Evolutionary conservation across 1,140 invertebrate genomes (phyloP).

Genomic region (Drosophila suzukii): DNA sequence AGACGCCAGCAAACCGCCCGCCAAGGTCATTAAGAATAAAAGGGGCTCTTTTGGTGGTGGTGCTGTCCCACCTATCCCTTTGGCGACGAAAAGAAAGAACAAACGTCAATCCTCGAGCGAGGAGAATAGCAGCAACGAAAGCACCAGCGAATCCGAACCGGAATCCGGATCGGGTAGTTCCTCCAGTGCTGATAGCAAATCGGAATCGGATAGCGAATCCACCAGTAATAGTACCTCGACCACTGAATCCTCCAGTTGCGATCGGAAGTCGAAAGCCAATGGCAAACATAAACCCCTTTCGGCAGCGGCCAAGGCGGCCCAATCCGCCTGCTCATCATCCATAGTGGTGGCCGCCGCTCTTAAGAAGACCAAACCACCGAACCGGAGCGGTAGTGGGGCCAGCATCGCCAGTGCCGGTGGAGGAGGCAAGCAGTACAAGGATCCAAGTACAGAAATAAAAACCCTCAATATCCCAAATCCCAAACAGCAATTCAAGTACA

Average conservation of each 20-base stretch:
- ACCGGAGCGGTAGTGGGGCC: slow-evolving; percentile 39
- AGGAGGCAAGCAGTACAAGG: slow-evolving; percentile 76
- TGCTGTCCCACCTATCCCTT: slow-evolving; percentile 11
- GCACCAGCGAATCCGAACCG: not conserved
- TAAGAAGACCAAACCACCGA: slow-evolving; percentile 61
- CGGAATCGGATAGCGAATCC: slow-evolving; percentile 40
- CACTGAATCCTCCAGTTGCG: slow-evolving; percentile 13
- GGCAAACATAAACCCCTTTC: slow-evolving; percentile 45
- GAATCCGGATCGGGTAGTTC: slow-evolving; percentile 22
- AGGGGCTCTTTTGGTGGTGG: not conserved
- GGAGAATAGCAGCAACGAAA: slow-evolving; percentile 18
- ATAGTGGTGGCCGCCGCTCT: slow-evolving; percentile 51
- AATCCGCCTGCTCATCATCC: slow-evolving; percentile 48
- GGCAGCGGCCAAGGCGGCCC: slow-evolving; percentile 35
- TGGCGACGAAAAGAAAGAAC: slow-evolving; percentile 10
- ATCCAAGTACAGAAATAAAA: slow-evolving; percentile 76
- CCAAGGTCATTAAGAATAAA: slow-evolving; percentile 35
- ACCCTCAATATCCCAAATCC: not conserved
- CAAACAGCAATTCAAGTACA: not conserved
- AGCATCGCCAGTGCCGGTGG: slow-evolving; percentile 24
- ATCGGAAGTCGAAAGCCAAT: slow-evolving; percentile 38
- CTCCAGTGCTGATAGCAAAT: slow-evolving; percentile 34
- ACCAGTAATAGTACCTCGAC: slow-evolving; percentile 15
- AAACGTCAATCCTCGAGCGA: slow-evolving; percentile 35
- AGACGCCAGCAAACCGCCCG: slow-evolving; percentile 51